Evolutionary conservation across 2,888 invertebrate genomes (phyloP), one percentile per base, ranked within the genome.

Genomic region (Protodeltote pygarga): DNA sequence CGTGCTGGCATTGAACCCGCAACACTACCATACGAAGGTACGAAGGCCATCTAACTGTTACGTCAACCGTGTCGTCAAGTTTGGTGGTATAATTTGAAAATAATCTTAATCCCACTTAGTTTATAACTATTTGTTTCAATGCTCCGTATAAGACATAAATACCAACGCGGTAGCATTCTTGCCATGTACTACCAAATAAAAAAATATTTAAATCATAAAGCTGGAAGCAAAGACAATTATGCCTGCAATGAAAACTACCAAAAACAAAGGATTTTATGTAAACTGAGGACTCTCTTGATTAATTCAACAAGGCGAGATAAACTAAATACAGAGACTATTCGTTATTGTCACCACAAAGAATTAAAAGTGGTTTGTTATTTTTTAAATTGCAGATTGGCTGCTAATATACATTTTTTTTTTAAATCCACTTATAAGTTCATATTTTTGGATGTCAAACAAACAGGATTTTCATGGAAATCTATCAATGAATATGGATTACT

Each of bases 321-420:
- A 68, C 60, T 65, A 65, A 75, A 74, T 66, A 49, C 53, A 59
- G 61, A 10, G 41, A 65, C 57, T 73, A 77, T 75, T 76, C 73
- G 55, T 68, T 70, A 57, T 67, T n/a, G 9, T 37, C 65, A 57
- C 64, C 59, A 75, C 80, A 82, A 87, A 85, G 82, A 66, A 73
- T 76, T 50, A 37, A 51, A 48, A 79, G 72, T 62, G 71, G 50
- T 50, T 58, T 68, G 69, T 74, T 78, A 73, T 75, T 82, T 83
- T 85, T 83, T 73, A 82, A 85, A 85, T 87, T 89, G 86, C 87
- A 89, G 77, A 89, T 90, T 90, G 79, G 85, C 89, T 81, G 80
- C 77, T 73, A 89, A 87, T 87, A 87, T 87, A 77, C 84, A 86
- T 85, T 76, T 70, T 73, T 75, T 70, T 68, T 61, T 73, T 71